phyloP scores from a whole-genome alignment of 64 coral and sea anemone species.

The Anthopleura sola region DNA sequence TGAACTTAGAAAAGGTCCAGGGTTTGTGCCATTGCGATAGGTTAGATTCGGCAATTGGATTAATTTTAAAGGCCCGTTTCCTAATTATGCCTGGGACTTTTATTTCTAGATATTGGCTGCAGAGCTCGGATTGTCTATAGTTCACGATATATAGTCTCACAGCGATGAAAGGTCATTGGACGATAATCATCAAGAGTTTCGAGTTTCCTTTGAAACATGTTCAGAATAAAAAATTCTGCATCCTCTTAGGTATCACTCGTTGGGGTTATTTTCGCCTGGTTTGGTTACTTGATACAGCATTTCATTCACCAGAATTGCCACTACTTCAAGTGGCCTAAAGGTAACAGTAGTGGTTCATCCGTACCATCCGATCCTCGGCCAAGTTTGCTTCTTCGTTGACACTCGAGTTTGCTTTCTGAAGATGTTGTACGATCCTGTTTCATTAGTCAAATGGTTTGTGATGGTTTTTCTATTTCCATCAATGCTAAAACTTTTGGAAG shows the following conservation, averaged over 20 bases:
- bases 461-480: not conserved
- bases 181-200: not conserved
- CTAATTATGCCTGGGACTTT: no score
- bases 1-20: no score
- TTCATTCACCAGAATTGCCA: not conserved
- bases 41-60: no score
- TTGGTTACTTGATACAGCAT: not conserved
- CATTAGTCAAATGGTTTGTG: not conserved
- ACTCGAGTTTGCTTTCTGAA: not conserved
- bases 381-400: not conserved
- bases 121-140: not conserved
- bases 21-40: no score
- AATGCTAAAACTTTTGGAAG: not conserved
- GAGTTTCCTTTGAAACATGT: not conserved
- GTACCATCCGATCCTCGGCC: not conserved
- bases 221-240: not conserved
- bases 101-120: no score
- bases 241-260: not conserved
- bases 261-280: not conserved
- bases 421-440: not conserved
- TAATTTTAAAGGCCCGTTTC: no score
- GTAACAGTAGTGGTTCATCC: not conserved
- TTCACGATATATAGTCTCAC: not conserved
- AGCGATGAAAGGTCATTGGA: not conserved
- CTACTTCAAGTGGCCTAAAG: not conserved